Conservation (phyloP, 2,113 vertebrate genomes). For the Coptodon rendalli region DNA sequence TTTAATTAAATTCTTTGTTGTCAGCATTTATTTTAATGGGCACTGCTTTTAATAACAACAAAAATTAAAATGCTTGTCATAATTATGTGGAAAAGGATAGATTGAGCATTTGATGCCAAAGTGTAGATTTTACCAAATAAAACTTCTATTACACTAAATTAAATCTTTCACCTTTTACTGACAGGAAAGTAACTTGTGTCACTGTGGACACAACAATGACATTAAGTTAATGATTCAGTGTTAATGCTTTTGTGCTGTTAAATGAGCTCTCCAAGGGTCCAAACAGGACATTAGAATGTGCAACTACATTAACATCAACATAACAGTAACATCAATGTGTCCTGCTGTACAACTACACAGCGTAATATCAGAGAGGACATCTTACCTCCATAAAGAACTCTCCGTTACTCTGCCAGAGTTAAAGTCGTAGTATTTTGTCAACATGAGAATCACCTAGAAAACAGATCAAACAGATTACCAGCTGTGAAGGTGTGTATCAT, state of each 20-base stretch:
- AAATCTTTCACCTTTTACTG: neutral
- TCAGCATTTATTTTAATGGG: neutral
- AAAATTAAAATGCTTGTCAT: neutral
- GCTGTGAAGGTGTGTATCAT: neutral
- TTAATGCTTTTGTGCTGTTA: neutral
- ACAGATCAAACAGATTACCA: slow-evolving; percentile 50
- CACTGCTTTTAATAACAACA: neutral
- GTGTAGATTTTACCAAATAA: neutral
- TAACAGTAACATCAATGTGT: neutral
- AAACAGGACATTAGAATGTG: neutral
- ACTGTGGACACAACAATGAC: neutral
- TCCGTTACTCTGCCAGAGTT: slow-evolving; percentile 92
- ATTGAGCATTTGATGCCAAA: neutral
- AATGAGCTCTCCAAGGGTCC: neutral
- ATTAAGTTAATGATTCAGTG: neutral
- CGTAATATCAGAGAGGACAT: neutral
- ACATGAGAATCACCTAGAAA: slow-evolving; percentile 92
- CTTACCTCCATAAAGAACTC: slow-evolving; percentile 94
- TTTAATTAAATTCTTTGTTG: neutral
- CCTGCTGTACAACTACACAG: neutral
- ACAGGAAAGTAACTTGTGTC: neutral
- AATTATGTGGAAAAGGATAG: neutral
- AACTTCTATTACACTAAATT: neutral
- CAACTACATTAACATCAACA: neutral
- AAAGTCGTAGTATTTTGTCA: slow-evolving; percentile 94